These are phyloP conservation scores for Pristionchus exspectatus DNA, from an alignment of 2,888 invertebrate species.

Conservation along the genomic window DNA sequence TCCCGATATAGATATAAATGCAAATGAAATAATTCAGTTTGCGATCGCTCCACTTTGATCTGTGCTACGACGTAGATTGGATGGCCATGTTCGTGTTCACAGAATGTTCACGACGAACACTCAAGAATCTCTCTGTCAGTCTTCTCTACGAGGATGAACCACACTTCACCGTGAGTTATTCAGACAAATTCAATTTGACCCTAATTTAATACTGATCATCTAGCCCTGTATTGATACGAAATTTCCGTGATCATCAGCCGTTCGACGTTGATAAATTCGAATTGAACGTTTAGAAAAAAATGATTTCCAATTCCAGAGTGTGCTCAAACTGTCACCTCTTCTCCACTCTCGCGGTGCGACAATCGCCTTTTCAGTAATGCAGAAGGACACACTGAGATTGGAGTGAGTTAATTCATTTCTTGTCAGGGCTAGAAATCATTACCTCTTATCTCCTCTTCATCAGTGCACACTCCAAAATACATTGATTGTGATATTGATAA, in stretches of 20 bases:
- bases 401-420: not conserved
- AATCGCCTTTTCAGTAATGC: constrained; percentile 22
- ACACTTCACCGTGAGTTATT: not conserved
- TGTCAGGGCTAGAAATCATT: no score
- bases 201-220: not conserved
- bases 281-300: not conserved
- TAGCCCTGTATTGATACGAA: not conserved
- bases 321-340: not conserved
- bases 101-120: not conserved
- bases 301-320: not conserved
- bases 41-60: constrained; percentile 25
- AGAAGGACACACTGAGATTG: constrained; percentile 12
- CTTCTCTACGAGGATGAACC: constrained; percentile 9
- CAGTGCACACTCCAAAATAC: no score
- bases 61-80: not conserved
- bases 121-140: not conserved
- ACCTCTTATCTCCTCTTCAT: no score
- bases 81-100: not conserved
- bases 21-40: not conserved
- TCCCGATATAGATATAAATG: not conserved
- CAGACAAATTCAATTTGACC: not conserved
- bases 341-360: not conserved
- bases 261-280: not conserved
- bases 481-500: no score
- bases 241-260: not conserved